phyloP scores from a whole-genome alignment of 2,888 invertebrate species.

The Chaetoderma sp. region DNA sequence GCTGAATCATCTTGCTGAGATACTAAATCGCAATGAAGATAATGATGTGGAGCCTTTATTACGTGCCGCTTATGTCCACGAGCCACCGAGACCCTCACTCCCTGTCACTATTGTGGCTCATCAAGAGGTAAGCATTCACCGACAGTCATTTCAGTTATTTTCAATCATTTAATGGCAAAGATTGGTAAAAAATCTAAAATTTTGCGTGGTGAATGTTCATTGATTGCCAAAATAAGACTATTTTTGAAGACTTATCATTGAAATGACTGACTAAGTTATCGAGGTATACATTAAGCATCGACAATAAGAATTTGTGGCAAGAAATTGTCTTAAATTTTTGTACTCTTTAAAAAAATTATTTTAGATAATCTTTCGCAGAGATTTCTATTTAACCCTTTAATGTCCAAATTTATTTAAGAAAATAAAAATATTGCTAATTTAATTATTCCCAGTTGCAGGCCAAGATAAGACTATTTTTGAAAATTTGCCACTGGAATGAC shows the following conservation, averaged over 20 bases:
- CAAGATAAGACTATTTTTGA: too few species aligned
- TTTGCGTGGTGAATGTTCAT: background rate
- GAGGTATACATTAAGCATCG: too few species aligned
- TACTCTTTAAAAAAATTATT: background rate
- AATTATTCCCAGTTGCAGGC: background rate
- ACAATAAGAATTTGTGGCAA: background rate
- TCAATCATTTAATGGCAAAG: too few species aligned
- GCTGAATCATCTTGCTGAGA: slow-evolving; percentile 84
- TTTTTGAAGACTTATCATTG: too few species aligned
- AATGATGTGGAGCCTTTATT: slow-evolving; percentile 72
- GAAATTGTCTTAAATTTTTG: background rate
- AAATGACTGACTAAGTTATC: too few species aligned
- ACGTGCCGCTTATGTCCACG: slow-evolving; percentile 77
- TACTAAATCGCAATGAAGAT: slow-evolving; percentile 72
- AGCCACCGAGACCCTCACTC: slow-evolving; percentile 72
- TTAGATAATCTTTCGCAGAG: background rate
- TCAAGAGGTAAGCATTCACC: slow-evolving; percentile 50
- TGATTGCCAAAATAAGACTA: too few species aligned
- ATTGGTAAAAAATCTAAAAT: too few species aligned
- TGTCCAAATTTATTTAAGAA: too few species aligned
- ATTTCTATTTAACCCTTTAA: too few species aligned
- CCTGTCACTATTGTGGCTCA: slow-evolving; percentile 54
- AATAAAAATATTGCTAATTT: too few species aligned
- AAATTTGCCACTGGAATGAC: too few species aligned
- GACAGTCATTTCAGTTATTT: background rate